Evolutionary conservation across 2,113 vertebrate species (phyloP).

Genomic region (Leiothrix lutea): DNA sequence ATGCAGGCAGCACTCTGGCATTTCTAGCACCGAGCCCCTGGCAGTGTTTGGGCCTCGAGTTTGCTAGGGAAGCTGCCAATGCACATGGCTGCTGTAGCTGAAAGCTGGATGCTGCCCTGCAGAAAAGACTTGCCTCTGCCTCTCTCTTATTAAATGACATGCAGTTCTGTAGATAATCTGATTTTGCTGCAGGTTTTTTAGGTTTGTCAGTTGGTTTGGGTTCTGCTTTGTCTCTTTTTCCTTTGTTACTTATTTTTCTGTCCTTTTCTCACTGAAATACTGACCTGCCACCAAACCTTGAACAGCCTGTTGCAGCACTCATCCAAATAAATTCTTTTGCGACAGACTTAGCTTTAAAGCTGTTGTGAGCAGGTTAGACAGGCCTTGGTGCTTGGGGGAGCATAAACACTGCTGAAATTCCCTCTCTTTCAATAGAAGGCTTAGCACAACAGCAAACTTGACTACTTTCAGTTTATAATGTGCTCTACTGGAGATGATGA

Average conservation of each 20-base stretch:
- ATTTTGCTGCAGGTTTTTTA: rapidly evolving
- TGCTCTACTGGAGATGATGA: not conserved
- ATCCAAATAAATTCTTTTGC: not conserved
- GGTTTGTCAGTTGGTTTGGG: not conserved
- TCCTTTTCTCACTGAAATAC: not conserved
- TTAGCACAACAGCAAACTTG: slow-evolving; percentile 15
- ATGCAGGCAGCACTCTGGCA: not conserved
- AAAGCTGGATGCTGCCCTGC: not conserved
- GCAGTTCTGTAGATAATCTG: not conserved
- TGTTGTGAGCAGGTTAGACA: not conserved
- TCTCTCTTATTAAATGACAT: not conserved
- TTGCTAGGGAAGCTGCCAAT: not conserved
- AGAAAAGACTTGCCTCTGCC: not conserved
- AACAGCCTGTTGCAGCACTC: not conserved
- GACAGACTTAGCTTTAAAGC: not conserved
- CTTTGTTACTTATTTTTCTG: not conserved
- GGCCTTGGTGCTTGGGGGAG: not conserved
- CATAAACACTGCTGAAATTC: slow-evolving; percentile 11
- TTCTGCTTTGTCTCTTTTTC: not conserved
- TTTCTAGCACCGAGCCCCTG: not conserved
- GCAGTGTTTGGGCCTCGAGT: not conserved
- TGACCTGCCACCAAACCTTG: not conserved
- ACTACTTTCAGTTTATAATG: not conserved
- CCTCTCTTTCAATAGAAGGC: not conserved
- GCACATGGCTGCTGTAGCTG: not conserved